phyloP scores from a whole-genome alignment of 2,888 invertebrate genomes.

The Stegana nigrithorax region DNA sequence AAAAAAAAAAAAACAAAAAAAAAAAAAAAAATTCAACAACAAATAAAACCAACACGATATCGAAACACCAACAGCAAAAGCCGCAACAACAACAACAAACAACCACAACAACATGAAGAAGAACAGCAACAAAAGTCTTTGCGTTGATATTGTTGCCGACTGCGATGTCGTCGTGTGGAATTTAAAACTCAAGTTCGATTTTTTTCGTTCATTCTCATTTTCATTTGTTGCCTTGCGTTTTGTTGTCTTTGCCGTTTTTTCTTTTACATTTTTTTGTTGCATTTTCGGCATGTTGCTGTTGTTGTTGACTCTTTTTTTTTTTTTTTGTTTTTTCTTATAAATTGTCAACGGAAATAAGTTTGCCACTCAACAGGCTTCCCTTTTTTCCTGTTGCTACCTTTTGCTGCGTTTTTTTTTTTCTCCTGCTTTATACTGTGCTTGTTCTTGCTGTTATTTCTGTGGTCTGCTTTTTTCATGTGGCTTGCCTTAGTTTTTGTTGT shows the following conservation, averaged over 20 bases:
- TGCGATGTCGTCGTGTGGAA: neutral
- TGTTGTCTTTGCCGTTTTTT: too few relatives aligned
- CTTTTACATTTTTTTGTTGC: too few relatives aligned
- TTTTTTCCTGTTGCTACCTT: slow-evolving; percentile 55
- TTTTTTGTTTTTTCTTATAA: slow-evolving; percentile 43
- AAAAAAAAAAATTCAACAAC: too few relatives aligned
- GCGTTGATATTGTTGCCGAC: neutral
- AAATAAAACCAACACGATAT: too few relatives aligned
- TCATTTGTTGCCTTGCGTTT: too few relatives aligned
- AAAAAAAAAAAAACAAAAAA: neutral
- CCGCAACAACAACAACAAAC: neutral
- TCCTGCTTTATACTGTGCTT: slow-evolving; percentile 23
- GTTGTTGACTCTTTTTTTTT: slow-evolving; percentile 12
- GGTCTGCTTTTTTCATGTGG: neutral
- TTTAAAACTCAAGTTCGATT: slow-evolving; percentile 1
- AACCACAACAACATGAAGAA: neutral
- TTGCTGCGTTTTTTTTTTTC: slow-evolving; percentile 13
- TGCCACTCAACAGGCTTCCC: slow-evolving; percentile 65
- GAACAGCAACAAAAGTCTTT: neutral
- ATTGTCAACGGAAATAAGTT: slow-evolving; percentile 64
- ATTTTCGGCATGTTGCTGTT: too few relatives aligned
- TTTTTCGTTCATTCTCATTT: neutral
- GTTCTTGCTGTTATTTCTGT: slow-evolving; percentile 26
- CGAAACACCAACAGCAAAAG: neutral
- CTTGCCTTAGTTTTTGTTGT: slow-evolving; percentile 18